These are phyloP conservation scores for Conus ventricosus DNA, from an alignment of 1,140 invertebrate genomes.

Conservation along the genomic window DNA sequence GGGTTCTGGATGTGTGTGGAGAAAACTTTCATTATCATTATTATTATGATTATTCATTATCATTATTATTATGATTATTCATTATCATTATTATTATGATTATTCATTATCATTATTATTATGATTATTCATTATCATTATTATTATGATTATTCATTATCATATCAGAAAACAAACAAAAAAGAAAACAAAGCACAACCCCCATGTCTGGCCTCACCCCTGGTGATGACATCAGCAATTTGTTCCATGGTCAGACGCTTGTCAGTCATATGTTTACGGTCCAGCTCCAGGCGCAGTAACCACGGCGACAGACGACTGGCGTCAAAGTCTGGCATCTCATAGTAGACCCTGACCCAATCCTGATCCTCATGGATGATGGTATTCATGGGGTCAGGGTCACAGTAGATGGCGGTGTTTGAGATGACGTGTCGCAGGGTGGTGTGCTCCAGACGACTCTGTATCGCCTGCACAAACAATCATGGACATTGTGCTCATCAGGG, in stretches of 20 bases:
- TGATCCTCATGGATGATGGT: conserved; percentile 99
- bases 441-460: conserved; percentile 97
- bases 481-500: not conserved
- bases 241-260: conserved; percentile 99
- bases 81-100: no score
- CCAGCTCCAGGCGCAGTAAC: conserved; percentile 97
- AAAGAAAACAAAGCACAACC: no score
- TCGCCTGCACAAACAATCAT: conserved; percentile 79
- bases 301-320: conserved; percentile 97
- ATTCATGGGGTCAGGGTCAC: conserved; percentile 98
- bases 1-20: no score
- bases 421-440: conserved; percentile 98
- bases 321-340: conserved; percentile 99
- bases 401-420: conserved; percentile 99
- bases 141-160: no score
- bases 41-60: no score
- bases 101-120: no score
- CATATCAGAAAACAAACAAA: no score
- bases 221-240: conserved; percentile 99
- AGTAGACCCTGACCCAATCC: conserved; percentile 92
- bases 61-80: no score
- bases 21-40: no score
- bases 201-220: conserved; percentile 68
- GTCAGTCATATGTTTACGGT: conserved; percentile 99
- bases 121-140: no score